These are phyloP conservation scores for Phyllopteryx taeniolatus DNA, from an alignment of 2,113 vertebrate genomes.

Conservation along the genomic window DNA sequence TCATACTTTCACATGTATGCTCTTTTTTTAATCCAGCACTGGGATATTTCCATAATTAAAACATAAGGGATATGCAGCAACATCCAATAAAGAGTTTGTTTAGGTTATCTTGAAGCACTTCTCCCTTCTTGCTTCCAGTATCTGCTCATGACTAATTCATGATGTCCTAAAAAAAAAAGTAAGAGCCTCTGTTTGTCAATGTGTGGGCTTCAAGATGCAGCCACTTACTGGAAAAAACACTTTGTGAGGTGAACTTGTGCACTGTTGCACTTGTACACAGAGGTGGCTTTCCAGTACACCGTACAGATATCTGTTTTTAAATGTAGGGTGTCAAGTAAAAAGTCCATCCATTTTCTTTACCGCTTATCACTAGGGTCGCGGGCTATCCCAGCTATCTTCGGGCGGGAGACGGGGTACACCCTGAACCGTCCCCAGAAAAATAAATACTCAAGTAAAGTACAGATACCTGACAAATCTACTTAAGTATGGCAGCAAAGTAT, in stretches of 20 bases:
- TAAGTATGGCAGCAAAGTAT: not conserved
- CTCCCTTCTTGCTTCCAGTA: conserved; percentile 41
- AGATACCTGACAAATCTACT: not conserved
- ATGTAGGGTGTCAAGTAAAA: not conserved
- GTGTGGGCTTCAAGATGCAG: conserved; percentile 16
- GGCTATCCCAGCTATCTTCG: too few species aligned
- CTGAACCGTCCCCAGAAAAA: not conserved
- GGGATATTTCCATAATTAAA: not conserved
- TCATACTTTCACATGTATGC: not conserved
- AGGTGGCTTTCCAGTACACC: not conserved
- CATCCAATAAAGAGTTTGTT: conserved; percentile 42
- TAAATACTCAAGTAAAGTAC: not conserved
- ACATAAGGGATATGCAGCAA: conserved; percentile 23
- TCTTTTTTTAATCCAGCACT: not conserved
- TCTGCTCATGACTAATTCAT: conserved; percentile 53
- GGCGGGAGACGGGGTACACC: too few species aligned
- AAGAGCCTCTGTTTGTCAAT: conserved; percentile 19
- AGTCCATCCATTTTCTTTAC: not conserved
- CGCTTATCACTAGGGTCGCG: too few species aligned
- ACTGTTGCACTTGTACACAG: not conserved
- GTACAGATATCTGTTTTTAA: too few species aligned
- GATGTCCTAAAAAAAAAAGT: conserved; percentile 9
- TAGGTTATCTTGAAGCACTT: conserved; percentile 33
- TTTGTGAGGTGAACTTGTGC: not conserved
- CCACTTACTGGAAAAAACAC: conserved; percentile 14